These are phyloP conservation scores for Vanacampus margaritifer DNA, from an alignment of 2,113 vertebrate genomes.

Conservation along the genomic window DNA sequence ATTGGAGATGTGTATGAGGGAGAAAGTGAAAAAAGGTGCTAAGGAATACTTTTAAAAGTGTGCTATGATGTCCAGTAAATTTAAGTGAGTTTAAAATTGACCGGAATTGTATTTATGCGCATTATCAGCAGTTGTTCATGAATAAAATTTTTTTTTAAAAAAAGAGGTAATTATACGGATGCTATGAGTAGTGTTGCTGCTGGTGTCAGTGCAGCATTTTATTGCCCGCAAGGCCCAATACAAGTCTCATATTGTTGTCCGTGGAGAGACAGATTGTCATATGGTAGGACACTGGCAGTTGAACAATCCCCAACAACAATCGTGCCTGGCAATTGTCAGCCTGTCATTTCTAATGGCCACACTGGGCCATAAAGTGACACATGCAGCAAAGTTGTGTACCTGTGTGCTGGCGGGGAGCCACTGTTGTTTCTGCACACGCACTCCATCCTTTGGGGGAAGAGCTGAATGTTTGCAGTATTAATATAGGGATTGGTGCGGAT, in stretches of 20 bases:
- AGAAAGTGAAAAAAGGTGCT: not conserved
- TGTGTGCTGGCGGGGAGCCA: slow-evolving; percentile 31
- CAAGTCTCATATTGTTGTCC: slow-evolving; percentile 53
- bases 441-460: slow-evolving; percentile 27
- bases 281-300: slow-evolving; percentile 65
- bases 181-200: slow-evolving; percentile 41
- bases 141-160: not conserved
- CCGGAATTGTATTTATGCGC: not conserved
- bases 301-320: slow-evolving; percentile 72
- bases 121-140: not conserved
- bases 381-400: slow-evolving; percentile 48
- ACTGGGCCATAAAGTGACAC: slow-evolving; percentile 55
- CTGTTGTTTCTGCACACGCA: slow-evolving; percentile 17
- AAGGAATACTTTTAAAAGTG: not conserved
- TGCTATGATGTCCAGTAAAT: not conserved
- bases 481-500: slow-evolving; percentile 6
- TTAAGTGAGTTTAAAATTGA: not conserved
- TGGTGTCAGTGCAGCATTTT: slow-evolving; percentile 44
- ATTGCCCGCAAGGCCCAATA: slow-evolving; percentile 46
- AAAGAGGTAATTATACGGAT: not conserved
- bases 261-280: slow-evolving; percentile 61
- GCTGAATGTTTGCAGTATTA: slow-evolving; percentile 27
- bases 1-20: not conserved
- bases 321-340: slow-evolving; percentile 66
- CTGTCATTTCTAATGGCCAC: slow-evolving; percentile 68